Base-by-base conservation (phyloP, 2,113 vertebrate genomes). In the Lutjanus erythropterus region DNA sequence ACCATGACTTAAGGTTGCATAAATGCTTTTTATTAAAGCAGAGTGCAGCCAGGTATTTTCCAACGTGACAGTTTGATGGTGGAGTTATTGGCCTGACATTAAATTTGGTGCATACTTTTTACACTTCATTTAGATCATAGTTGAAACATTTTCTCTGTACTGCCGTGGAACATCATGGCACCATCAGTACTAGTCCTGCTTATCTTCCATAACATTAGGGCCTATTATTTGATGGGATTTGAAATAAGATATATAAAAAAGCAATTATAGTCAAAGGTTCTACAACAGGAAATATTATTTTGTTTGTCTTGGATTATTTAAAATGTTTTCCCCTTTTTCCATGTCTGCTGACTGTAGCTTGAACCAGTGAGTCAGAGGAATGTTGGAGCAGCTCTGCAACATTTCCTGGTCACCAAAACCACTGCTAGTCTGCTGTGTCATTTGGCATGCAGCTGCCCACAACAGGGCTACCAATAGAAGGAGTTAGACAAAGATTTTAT, bases 401-500 rank as follows among this genome's bases (percentile, higher is more conserved):
- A 72, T 78, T 81, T 81, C 65, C 71, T 79, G 75, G 65, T 85
- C 60, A 78, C 82, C 70, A 84, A 35, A 79, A 61, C 46, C 49
- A 61, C 79, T 49, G 41, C 62, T 42, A 59, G 46, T 62, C 56
- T 25, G 64, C 81, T 80, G 77, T 65, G 64, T 68, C 72, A 84
- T 81, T 69, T 53, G 74, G 70, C 56, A 78, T 65, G 47, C 16
- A 25, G 60, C 61, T 71, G 37, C 29, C 29, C 49, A 29, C 75
- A 75, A 18, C 71, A 75, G 44, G 56, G 31, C 52, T 65, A 37
- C 69, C 19, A 64, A 74, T n/a, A 78, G 37, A 85, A 72, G 31
- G 31, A 64, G n/a, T 64, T 21, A 67, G 53, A 68, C 12, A 35
- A 31, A 60, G 4, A 52, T 5, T 68, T 55, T 55, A 41, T 44